Evolutionary conservation across 2,113 vertebrate species (phyloP), one percentile per base, ranked within the genome.

Genomic region (Coregonus clupeaformis): DNA sequence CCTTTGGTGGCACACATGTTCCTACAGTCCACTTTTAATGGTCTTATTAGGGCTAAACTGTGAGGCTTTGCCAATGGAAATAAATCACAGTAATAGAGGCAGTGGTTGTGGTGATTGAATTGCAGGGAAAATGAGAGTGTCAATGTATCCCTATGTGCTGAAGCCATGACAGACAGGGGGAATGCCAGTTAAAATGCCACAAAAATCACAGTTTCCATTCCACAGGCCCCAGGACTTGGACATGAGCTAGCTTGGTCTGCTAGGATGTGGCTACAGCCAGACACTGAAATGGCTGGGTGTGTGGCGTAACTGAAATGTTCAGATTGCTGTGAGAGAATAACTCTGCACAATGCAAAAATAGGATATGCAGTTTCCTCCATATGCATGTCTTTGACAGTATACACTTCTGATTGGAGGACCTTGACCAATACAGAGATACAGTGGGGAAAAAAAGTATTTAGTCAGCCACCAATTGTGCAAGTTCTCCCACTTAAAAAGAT

Each of bases 241-340:
- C 14, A 52, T 52, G 49, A 52, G 1, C 49, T 16, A 52, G 49
- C 16, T 16, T 4, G 16, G 16, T 52, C 49, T 52, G 16, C 67
- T 74, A 75, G 72, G 71, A 74, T 72, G 79, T 73, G 71, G 75
- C 76, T 52, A 52, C 49, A 57, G 68, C 27, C 32, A 64, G 45
- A 74, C 49, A 52, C 49, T 18, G 49, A 52, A 52, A 30, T 13
- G 65, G 74, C 42, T 69, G 55, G 55, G 59, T 73, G 75, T 36
- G 73, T 79, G 77, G 77, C 57, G 55, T 30, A 83, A 78, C 67
- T n/a, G 16, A 20, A 72, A 30, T 57, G 66, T 63, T 32, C 74
- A 81, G 72, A 74, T 75, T 71, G 69, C 32, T 59, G 45, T 74
- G 62, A 24, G 52, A 24, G 13, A 12, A 65, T 65, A 27, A 29